Evolutionary conservation across 2,888 invertebrate species (phyloP), one percentile per base, ranked within the genome.

Genomic region (Drosophila barbarae): DNA sequence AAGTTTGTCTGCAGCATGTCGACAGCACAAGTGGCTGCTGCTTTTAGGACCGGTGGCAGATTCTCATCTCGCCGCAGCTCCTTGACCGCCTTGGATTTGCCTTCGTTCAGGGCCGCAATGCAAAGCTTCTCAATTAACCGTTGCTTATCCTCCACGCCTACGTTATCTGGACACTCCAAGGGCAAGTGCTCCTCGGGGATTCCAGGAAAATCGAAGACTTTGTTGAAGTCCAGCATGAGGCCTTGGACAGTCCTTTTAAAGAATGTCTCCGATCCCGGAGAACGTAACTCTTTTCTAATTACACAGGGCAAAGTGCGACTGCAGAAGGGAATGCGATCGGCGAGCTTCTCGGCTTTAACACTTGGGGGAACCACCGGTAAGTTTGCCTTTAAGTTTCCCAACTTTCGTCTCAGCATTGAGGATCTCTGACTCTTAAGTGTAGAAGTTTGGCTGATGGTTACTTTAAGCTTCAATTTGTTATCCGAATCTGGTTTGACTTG

Each of bases 211-310:
- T 74, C 51, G 6, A 44, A 80, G 15, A 82, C 34, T 30, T 74
- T 71, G 3, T 55, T 69, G 46, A 60, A 82, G 35, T 79, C 59
- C 56, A 70, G 32, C 15, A 36, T 35, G 2, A 58, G 3, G 4
- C 51, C 58, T 13, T 21, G 4, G 2, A 5, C 9, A 1, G 5
- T 53, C 21, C 3, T 39, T 2, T 1, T 59, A 9, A 36, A 42
- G 9, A 55, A 69, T 1, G n/a, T 15, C 3, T 46, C 18, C 18
- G 18, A 4, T 6, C 18, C 32, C 3, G 8, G 0, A 5, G 21
- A 1, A 18, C 4, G 15, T 1, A 12, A 0, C 1, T 1, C 0
- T 0, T 32, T 15, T 1, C 12, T n/a, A 6, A 9, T 26, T 0
- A 23, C 3, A 26, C 42, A 60, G 9, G 3, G 42, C 26, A 46